Evolutionary conservation across 1,140 invertebrate species (phyloP).

Genomic region (Drosophila murphyi): DNA sequence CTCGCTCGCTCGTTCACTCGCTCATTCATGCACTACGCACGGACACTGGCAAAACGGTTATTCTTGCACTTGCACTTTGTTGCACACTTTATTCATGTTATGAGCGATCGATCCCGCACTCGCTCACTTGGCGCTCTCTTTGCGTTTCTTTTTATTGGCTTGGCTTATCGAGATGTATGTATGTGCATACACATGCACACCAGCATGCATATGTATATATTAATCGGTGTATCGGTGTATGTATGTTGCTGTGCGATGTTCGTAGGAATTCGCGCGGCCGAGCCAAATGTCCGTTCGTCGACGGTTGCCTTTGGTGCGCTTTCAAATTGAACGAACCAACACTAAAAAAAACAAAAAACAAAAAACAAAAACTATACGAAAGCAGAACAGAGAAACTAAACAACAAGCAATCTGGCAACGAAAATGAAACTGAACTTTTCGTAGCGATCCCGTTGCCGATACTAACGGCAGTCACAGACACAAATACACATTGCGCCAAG

Average conservation of each 20-base stretch:
- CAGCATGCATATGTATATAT: slow-evolving; percentile 2
- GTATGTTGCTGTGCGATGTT: not conserved
- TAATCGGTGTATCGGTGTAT: not conserved
- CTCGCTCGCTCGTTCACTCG: slow-evolving; percentile 13
- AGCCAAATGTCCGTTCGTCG: slow-evolving; percentile 36
- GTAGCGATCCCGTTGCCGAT: slow-evolving; percentile 78
- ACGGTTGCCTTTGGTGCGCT: slow-evolving; percentile 1
- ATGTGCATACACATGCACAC: not conserved
- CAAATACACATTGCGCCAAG: slow-evolving; percentile 48
- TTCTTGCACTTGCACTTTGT: slow-evolving; percentile 50
- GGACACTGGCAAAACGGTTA: slow-evolving; percentile 31
- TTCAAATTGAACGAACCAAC: slow-evolving; percentile 24
- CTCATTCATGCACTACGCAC: slow-evolving; percentile 23
- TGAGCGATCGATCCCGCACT: slow-evolving; percentile 1
- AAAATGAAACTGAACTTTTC: slow-evolving; percentile 81
- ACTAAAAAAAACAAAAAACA: slow-evolving; percentile 27
- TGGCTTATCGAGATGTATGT: slow-evolving; percentile 3
- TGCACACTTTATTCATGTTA: slow-evolving; percentile 15
- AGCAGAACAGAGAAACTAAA: slow-evolving; percentile 24
- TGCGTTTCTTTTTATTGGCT: slow-evolving; percentile 41
- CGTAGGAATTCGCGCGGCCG: slow-evolving; percentile 5
- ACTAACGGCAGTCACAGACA: slow-evolving; percentile 74
- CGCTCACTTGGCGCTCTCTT: slow-evolving; percentile 7
- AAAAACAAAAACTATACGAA: slow-evolving; percentile 13
- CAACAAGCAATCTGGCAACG: slow-evolving; percentile 57